Conservation (phyloP, 2,888 invertebrate genomes). For the Ectropis crepuscularia region DNA sequence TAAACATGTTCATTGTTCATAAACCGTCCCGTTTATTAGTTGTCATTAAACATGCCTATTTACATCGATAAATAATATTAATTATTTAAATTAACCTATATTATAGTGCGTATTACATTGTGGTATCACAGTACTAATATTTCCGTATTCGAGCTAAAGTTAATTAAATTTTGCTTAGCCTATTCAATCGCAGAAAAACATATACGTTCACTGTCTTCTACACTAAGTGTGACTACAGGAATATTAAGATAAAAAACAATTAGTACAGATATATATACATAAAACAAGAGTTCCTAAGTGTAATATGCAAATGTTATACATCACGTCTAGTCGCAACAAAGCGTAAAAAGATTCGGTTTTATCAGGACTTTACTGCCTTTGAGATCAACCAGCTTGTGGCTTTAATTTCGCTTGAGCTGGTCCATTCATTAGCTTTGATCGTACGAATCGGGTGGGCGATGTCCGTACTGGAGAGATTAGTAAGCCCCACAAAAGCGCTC, state of each 20-base stretch:
- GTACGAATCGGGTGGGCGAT: slow-evolving; percentile 38
- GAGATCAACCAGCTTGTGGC: slow-evolving; percentile 38
- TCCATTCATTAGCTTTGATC: slow-evolving; percentile 26
- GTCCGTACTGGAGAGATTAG: slow-evolving; percentile 30
- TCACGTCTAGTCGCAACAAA: slow-evolving; percentile 1
- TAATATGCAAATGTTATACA: too few relatives aligned
- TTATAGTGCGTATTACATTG: slow-evolving; percentile 63
- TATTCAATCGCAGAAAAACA: slow-evolving; percentile 30
- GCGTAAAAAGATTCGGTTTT: slow-evolving; percentile 12
- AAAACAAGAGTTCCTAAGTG: too few relatives aligned
- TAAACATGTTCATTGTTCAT: slow-evolving; percentile 4
- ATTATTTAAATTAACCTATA: slow-evolving; percentile 61
- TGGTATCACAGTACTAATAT: slow-evolving; percentile 75
- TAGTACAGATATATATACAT: too few relatives aligned
- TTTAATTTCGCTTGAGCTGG: slow-evolving; percentile 37
- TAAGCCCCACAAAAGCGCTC: slow-evolving; percentile 13
- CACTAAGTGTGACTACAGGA: too few relatives aligned
- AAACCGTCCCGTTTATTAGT: slow-evolving; percentile 54
- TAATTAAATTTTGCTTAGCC: slow-evolving; percentile 31
- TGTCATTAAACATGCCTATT: slow-evolving; percentile 67
- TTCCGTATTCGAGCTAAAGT: slow-evolving; percentile 41
- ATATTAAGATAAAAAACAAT: too few relatives aligned
- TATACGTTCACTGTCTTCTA: not conserved
- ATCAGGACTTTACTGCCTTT: slow-evolving; percentile 24
- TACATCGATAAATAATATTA: slow-evolving; percentile 66